Percentiles rank a stretch among this genome's conserved stretches.
phyloP scores from a whole-genome alignment of 2,888 invertebrate genomes.

The Priocnemis perturbator region DNA sequence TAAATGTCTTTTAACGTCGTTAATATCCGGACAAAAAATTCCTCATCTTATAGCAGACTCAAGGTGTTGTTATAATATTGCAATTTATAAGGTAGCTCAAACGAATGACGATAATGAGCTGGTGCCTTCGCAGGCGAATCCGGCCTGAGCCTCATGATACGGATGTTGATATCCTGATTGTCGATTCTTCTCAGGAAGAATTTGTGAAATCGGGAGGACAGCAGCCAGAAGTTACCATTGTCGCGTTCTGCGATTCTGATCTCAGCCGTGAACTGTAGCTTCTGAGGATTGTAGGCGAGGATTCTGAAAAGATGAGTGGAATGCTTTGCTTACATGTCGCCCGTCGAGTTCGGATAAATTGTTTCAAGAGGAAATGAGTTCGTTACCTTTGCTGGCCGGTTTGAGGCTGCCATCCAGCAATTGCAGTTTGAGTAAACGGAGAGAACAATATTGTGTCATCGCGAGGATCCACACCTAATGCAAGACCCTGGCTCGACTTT shows the following conservation, averaged over 20 bases:
- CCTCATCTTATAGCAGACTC: constrained; percentile 11
- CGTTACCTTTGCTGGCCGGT: constrained; percentile 83
- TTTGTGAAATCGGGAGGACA: constrained; percentile 87
- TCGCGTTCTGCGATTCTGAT: constrained; percentile 83
- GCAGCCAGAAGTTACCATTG: constrained; percentile 83
- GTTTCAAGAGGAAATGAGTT: too few species aligned
- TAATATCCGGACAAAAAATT: too few species aligned
- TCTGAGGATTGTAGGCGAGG: constrained; percentile 83
- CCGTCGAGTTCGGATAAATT: too few species aligned
- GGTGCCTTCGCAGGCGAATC: constrained; percentile 15
- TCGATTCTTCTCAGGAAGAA: constrained; percentile 84
- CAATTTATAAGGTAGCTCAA: constrained; percentile 20
- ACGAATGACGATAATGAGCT: constrained; percentile 2
- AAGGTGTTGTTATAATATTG: constrained; percentile 60
- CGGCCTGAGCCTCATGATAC: constrained; percentile 80
- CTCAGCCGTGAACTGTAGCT: constrained; percentile 88
- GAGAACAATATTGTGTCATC: constrained; percentile 87
- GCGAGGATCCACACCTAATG: constrained; percentile 82
- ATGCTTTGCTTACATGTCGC: too few species aligned
- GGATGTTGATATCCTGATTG: constrained; percentile 83
- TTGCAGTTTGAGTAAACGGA: constrained; percentile 87
- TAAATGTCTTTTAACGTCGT: too few species aligned
- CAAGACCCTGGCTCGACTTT: constrained; percentile 90
- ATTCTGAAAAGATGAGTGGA: constrained; percentile 79
- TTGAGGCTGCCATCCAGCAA: constrained; percentile 87